Conservation (phyloP, 2,797 vertebrate genomes). For the Setipinna tenuifilis region DNA sequence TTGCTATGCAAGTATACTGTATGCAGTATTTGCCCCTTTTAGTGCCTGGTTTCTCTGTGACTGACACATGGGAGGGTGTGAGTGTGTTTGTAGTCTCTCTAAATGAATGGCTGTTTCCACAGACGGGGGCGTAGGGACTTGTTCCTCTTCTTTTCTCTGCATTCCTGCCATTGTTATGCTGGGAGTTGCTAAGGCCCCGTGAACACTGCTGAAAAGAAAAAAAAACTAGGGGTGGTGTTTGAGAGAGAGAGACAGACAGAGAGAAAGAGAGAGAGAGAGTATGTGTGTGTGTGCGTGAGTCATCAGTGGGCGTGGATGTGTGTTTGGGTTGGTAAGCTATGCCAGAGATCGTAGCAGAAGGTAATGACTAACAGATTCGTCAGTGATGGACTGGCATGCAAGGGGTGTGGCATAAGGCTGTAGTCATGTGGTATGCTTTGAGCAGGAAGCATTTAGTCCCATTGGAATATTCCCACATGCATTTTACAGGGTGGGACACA, state of each 20-base stretch:
- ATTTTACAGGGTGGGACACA: too few species aligned
- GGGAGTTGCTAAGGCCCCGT: conserved; percentile 21
- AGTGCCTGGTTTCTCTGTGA: background rate
- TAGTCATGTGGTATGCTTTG: too few species aligned
- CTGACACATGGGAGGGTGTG: background rate
- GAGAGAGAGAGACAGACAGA: background rate
- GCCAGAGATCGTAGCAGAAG: background rate
- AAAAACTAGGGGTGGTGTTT: background rate
- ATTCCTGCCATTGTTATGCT: conserved; percentile 63
- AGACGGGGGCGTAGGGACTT: conserved; percentile 18
- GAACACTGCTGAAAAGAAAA: background rate
- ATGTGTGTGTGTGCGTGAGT: background rate
- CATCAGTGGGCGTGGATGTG: conserved; percentile 30
- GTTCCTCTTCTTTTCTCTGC: conserved; percentile 25
- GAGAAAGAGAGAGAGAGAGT: background rate
- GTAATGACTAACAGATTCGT: conserved; percentile 19
- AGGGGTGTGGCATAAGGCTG: background rate
- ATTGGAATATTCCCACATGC: background rate
- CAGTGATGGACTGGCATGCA: background rate
- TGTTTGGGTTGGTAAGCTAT: conserved; percentile 41
- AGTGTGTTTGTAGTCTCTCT: background rate
- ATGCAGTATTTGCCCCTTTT: too few species aligned
- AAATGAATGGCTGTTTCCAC: conserved; percentile 15
- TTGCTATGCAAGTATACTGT: too few species aligned
- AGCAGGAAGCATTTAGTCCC: background rate